A percentile compares a stretch with the other conserved stretches of the same genome.
Evolutionary conservation across 2,113 vertebrate species (phyloP).

Genomic region (Myocastor coypus): DNA sequence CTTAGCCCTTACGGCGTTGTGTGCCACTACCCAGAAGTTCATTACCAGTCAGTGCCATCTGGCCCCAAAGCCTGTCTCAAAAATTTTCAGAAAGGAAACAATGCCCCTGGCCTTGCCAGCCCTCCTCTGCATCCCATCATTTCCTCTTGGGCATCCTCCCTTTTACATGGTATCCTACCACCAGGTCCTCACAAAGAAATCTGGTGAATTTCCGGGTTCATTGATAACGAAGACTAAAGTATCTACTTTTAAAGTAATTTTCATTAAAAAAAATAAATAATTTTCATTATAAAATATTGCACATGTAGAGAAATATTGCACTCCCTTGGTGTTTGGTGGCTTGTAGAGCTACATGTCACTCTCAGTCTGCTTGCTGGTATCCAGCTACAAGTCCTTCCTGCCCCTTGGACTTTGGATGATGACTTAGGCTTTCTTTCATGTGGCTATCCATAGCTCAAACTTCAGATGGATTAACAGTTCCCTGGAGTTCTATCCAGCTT

Average conservation of each 20-base stretch:
- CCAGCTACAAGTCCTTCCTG: not conserved
- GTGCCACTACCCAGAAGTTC: not conserved
- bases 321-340: too few relatives aligned
- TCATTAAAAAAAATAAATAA: not conserved
- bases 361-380: not conserved
- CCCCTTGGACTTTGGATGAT: not conserved
- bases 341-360: not conserved
- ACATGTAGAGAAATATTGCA: rapidly evolving
- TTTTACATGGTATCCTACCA: not conserved
- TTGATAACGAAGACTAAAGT: not conserved
- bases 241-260: not conserved
- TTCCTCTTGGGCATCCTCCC: not conserved
- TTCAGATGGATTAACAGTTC: not conserved
- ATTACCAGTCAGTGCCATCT: not conserved
- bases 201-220: not conserved
- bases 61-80: not conserved
- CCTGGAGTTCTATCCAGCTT: not conserved
- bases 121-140: not conserved
- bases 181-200: not conserved
- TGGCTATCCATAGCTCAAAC: not conserved
- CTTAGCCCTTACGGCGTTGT: slow-evolving; percentile 57
- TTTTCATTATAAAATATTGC: not conserved
- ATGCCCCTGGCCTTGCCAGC: not conserved
- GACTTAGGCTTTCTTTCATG: not conserved
- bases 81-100: not conserved